Evolutionary conservation across 2,797 vertebrate genomes (phyloP).

Genomic region (Mormyrops boulengeri): DNA sequence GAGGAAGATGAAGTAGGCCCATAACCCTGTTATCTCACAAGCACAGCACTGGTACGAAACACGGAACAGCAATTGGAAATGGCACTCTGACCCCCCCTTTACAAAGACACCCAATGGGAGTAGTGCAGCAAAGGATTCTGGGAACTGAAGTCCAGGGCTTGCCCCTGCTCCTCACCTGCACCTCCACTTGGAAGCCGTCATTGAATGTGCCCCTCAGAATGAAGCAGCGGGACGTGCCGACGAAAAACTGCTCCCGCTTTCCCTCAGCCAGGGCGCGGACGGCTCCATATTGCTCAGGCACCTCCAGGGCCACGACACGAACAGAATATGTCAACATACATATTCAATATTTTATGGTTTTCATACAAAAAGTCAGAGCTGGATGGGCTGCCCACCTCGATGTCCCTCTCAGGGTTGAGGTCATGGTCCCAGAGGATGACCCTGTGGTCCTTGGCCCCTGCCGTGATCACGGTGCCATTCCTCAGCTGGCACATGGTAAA

Average conservation of each 20-base stretch:
- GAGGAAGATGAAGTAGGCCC: background rate
- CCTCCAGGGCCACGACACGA: constrained; percentile 51
- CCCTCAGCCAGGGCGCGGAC: constrained; percentile 92
- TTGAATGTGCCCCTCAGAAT: constrained; percentile 91
- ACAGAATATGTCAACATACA: background rate
- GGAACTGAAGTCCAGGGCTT: background rate
- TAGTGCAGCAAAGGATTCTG: background rate
- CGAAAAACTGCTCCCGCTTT: constrained; percentile 85
- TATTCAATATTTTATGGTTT: background rate
- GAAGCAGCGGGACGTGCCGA: constrained; percentile 91
- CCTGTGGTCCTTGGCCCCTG: constrained; percentile 88
- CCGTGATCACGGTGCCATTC: constrained; percentile 85
- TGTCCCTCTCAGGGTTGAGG: constrained; percentile 81
- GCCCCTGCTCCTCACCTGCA: constrained; percentile 70
- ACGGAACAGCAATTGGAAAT: background rate
- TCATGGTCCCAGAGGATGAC: constrained; percentile 92
- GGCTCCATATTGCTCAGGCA: constrained; percentile 90
- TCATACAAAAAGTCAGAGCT: background rate
- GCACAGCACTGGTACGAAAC: background rate
- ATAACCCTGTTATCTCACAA: background rate
- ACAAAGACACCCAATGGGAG: background rate
- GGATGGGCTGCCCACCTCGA: constrained; percentile 69
- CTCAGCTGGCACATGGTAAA: constrained; percentile 92
- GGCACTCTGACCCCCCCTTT: background rate
- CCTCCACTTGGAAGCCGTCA: constrained; percentile 85